These are phyloP conservation scores for Salvelinus alpinus DNA, from an alignment of 2,113 vertebrate genomes.

Conservation along the genomic window DNA sequence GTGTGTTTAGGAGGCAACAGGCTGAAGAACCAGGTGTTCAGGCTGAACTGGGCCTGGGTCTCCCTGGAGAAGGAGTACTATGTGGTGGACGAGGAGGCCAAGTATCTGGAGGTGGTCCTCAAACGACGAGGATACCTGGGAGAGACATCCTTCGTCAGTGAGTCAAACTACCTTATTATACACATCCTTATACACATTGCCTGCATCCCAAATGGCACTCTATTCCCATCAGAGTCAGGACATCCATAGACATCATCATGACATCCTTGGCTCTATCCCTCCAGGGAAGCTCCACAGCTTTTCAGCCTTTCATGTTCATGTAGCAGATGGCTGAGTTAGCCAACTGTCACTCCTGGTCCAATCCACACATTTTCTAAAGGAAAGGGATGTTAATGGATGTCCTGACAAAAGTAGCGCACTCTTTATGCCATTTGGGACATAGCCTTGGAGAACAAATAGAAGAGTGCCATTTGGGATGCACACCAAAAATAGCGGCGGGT, in stretches of 20 bases:
- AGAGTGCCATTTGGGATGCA: too few relatives aligned
- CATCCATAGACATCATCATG: neutral
- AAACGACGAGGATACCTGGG: slow-evolving; percentile 91
- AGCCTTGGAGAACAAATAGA: too few relatives aligned
- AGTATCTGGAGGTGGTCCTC: slow-evolving; percentile 86
- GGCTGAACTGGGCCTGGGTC: slow-evolving; percentile 94
- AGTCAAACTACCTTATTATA: slow-evolving; percentile 57
- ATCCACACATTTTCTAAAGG: too few relatives aligned
- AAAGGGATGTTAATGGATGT: too few relatives aligned
- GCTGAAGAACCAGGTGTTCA: slow-evolving; percentile 88
- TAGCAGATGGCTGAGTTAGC: too few relatives aligned
- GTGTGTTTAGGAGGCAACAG: slow-evolving; percentile 86
- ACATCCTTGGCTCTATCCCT: neutral
- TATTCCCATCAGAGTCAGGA: neutral
- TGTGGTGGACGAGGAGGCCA: slow-evolving; percentile 87
- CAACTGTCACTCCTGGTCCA: too few relatives aligned
- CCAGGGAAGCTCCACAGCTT: too few relatives aligned
- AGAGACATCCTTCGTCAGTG: slow-evolving; percentile 95
- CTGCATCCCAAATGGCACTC: neutral
- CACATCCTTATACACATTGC: neutral
- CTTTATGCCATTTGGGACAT: too few relatives aligned
- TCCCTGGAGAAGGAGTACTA: slow-evolving; percentile 90
- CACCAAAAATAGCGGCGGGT: neutral
- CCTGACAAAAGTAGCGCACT: too few relatives aligned
- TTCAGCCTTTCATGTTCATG: too few relatives aligned